A percentile compares a stretch with the other conserved stretches of the same genome.
Evolutionary conservation across 1,140 invertebrate genomes (phyloP).

Genomic region (Riptortus pedestris): DNA sequence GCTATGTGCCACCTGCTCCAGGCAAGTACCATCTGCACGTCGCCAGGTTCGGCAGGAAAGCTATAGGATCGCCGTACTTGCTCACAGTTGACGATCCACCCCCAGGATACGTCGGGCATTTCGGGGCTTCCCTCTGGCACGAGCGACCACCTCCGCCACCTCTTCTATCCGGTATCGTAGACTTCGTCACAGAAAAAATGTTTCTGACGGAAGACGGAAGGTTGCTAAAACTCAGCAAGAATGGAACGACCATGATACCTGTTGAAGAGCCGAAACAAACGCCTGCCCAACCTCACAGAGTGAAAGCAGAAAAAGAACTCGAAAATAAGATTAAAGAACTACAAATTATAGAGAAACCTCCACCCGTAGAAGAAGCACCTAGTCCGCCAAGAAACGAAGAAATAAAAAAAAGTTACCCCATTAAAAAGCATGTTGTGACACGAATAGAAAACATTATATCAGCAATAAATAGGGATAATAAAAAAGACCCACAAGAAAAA

Average conservation of each 20-base stretch:
- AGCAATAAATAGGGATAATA: background rate
- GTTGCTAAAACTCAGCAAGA: background rate
- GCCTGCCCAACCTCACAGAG: background rate
- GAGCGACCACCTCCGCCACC: background rate
- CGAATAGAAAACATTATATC: background rate
- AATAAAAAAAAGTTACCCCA: background rate
- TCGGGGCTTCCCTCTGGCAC: constrained; percentile 1
- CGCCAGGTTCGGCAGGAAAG: background rate
- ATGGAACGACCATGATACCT: background rate
- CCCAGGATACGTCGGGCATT: background rate
- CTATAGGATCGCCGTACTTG: background rate
- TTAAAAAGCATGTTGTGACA: background rate
- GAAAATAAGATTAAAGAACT: background rate
- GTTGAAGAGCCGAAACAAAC: background rate
- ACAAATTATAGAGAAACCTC: background rate
- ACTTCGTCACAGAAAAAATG: constrained; percentile 15
- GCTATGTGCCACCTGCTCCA: background rate
- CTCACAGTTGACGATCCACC: background rate
- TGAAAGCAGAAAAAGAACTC: background rate
- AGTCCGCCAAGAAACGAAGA: background rate
- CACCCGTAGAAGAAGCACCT: background rate
- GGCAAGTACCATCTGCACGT: background rate
- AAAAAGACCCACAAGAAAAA: background rate
- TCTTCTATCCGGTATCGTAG: background rate
- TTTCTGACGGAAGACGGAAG: background rate